Percentiles rank a stretch among this genome's conserved stretches.
phyloP scores from a whole-genome alignment of 30 jellyfish, hydroid and myxozoan species.

The Pseudorhiza aurosa region DNA sequence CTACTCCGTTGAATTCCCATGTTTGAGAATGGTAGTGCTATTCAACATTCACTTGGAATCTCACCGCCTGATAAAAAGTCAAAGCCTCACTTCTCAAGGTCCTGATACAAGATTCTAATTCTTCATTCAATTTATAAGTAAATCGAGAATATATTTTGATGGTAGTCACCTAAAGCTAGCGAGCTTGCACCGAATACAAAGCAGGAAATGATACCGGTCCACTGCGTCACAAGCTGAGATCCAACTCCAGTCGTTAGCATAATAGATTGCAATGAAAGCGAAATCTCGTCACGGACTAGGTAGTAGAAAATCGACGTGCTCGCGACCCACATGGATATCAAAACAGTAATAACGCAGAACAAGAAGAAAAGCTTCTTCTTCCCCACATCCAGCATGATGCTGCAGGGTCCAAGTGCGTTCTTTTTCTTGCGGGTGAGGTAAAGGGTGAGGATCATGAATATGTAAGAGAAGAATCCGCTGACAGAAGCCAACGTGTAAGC shows the following conservation, averaged over 20 bases:
- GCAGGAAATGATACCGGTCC: conserved; percentile 66
- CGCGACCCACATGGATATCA: not conserved
- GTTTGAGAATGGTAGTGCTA: too few relatives aligned
- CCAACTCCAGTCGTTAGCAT: conserved; percentile 60
- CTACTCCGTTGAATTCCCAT: too few relatives aligned
- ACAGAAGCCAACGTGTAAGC: conserved; percentile 46
- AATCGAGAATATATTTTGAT: too few relatives aligned
- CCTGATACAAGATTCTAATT: too few relatives aligned
- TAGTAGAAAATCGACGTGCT: conserved; percentile 40
- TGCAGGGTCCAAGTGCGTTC: conserved; percentile 13
- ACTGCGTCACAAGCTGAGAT: conserved; percentile 43
- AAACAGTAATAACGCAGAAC: not conserved
- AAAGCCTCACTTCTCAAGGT: too few relatives aligned
- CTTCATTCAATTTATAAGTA: too few relatives aligned
- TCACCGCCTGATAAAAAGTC: too few relatives aligned
- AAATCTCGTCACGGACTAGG: conserved; percentile 34
- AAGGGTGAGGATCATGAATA: conserved; percentile 30
- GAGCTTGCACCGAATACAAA: conserved; percentile 44
- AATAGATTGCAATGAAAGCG: not conserved
- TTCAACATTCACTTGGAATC: too few relatives aligned
- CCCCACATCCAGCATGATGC: conserved; percentile 2
- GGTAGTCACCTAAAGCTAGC: conserved; percentile 51
- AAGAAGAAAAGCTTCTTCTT: conserved; percentile 1
- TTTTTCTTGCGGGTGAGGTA: conserved; percentile 1
- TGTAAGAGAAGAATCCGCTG: conserved; percentile 43